phyloP scores from a whole-genome alignment of 2,888 invertebrate genomes.

The Bellardia bayeri region DNA sequence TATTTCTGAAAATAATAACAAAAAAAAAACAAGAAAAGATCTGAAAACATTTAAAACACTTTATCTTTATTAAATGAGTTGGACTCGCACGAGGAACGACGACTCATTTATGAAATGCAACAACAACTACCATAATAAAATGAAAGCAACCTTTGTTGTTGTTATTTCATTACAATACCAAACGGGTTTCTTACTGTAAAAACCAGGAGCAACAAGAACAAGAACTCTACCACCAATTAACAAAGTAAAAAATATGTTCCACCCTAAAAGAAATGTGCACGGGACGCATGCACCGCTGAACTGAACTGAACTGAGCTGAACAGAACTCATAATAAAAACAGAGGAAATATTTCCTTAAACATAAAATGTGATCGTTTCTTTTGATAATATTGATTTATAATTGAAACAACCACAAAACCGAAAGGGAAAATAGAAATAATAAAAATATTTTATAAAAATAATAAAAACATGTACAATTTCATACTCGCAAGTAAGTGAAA shows the following conservation, averaged over 20 bases:
- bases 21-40: conserved; percentile 45
- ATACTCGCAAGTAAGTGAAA: conserved; percentile 15
- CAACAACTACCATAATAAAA: conserved; percentile 30
- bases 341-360: conserved; percentile 70
- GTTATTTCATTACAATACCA: conserved; percentile 20
- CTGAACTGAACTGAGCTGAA: conserved; percentile 19
- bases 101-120: conserved; percentile 55
- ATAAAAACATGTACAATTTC: conserved; percentile 63
- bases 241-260: conserved; percentile 44
- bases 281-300: conserved; percentile 29
- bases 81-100: conserved; percentile 12
- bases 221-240: conserved; percentile 52
- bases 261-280: conserved; percentile 58
- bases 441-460: conserved; percentile 36
- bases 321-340: conserved; percentile 1
- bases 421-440: conserved; percentile 26
- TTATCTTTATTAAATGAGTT: conserved; percentile 68
- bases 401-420: conserved; percentile 69
- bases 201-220: conserved; percentile 36
- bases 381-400: conserved; percentile 73
- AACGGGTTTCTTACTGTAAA: conserved; percentile 43
- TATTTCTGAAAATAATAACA: conserved; percentile 40
- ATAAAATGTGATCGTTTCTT: conserved; percentile 72
- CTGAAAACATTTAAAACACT: conserved; percentile 69
- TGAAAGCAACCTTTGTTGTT: conserved; percentile 49